phyloP scores from a whole-genome alignment of 2,888 invertebrate species.

The Peribatodes rhomboidaria region DNA sequence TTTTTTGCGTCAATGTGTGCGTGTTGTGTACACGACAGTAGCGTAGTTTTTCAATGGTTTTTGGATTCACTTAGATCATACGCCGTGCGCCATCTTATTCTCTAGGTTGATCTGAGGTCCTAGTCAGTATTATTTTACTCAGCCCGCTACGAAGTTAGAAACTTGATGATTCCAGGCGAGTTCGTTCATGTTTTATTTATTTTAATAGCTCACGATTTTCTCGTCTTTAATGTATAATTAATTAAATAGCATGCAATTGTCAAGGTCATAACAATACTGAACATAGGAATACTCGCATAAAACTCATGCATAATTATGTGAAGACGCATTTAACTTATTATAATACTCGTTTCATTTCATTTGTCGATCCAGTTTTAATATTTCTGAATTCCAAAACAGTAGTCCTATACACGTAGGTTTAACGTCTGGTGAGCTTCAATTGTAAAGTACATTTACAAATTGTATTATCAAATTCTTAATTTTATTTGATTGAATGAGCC shows the following conservation, averaged over 20 bases:
- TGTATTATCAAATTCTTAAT: neutral
- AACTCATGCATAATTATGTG: neutral
- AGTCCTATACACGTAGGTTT: too few relatives aligned
- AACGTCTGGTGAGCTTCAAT: too few relatives aligned
- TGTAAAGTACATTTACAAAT: neutral
- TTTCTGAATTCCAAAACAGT: too few relatives aligned
- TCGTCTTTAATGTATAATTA: neutral
- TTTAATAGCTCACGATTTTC: conserved; percentile 7
- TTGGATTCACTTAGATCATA: too few relatives aligned
- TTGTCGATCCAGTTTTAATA: neutral
- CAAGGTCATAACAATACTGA: neutral
- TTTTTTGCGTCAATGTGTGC: too few relatives aligned
- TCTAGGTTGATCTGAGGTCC: too few relatives aligned
- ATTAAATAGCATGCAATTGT: neutral
- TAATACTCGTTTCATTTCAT: neutral
- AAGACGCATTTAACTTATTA: neutral
- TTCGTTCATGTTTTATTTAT: conserved; percentile 4
- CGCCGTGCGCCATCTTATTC: too few relatives aligned
- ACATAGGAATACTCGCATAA: neutral
- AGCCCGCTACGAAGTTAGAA: neutral
- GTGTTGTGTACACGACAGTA: too few relatives aligned
- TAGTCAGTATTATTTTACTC: too few relatives aligned
- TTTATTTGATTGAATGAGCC: conserved; percentile 35
- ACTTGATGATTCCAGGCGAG: neutral
- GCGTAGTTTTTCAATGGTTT: too few relatives aligned